A percentile compares a stretch with the other conserved stretches of the same genome.
Evolutionary conservation across 1,140 invertebrate species (phyloP).

Genomic region (Pollicipes pollicipes): DNA sequence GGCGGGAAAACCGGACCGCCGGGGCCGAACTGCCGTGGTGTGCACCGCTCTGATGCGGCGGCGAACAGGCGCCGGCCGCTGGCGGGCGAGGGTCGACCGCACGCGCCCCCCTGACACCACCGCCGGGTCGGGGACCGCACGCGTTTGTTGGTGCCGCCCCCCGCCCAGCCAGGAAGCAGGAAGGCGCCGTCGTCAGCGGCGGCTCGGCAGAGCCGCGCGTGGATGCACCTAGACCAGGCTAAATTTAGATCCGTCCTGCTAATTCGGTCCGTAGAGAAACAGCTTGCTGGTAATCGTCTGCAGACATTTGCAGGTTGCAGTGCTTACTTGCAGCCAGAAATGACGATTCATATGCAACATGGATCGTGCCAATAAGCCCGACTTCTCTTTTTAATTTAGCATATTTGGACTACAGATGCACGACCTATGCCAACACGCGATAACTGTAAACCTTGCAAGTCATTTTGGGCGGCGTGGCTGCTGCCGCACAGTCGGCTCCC

Average conservation of each 20-base stretch:
- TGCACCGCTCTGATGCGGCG: no score
- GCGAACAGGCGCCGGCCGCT: no score
- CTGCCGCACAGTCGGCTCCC: conserved; percentile 20
- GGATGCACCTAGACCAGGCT: not conserved
- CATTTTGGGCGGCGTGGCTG: conserved; percentile 19
- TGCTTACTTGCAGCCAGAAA: not conserved
- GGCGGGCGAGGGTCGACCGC: no score
- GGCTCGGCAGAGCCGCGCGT: not conserved
- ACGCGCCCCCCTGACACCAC: no score
- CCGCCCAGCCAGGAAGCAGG: no score
- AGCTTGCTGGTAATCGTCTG: not conserved
- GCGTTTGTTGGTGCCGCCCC: no score
- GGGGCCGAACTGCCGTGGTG: no score
- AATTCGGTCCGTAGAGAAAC: not conserved
- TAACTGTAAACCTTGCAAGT: conserved; percentile 9
- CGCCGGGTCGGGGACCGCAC: no score
- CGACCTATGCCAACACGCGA: not conserved
- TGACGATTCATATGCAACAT: not conserved
- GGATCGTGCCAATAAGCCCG: not conserved
- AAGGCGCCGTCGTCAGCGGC: no score
- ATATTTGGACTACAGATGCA: not conserved
- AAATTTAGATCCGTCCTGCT: not conserved
- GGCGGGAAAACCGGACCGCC: no score
- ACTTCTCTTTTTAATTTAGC: not conserved
- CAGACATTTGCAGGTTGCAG: conserved; percentile 13